Base-by-base conservation (phyloP, 2,888 invertebrate species). In the Sympetrum striolatum region DNA sequence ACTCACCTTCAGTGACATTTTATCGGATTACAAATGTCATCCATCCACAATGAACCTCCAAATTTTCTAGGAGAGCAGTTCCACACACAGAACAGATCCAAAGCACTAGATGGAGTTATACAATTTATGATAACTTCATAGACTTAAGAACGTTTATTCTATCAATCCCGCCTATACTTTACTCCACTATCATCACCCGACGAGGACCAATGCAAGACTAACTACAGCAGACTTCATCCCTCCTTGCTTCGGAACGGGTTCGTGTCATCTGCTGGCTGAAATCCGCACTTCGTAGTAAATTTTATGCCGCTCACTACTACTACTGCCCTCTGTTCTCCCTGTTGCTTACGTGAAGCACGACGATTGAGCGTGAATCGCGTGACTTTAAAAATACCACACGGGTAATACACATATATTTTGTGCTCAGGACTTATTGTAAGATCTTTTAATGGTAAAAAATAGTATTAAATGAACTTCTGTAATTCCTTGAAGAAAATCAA, bases 1-100 rank as follows among this genome's bases (percentile, higher is more conserved):
- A 86, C 86, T 86, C 86, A 86, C 86, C 86, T 86, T 86, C 39
- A 86, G 60, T 8, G 86, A 86, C 86, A 86, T 86, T 86, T 60
- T 86, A n/a, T n/a, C 60, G 60, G 60, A n/a, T 8, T n/a, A 22
- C n/a, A 60, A 86, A 60, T 86, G 58, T 60, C 86, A 86, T 86
- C 37, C 86, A 86, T 60, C 22, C 25, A 86, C 64, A 37, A 22
- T 37, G 37, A 64, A 14, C 4, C 37, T 37, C n/a, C 86, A 39
- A 22, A 35, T 53, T 53, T 18, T 18, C 35, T 18, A 2, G 22
- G 10, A 35, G 35, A 1, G 86, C 22, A 58, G 37, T 60, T 86
- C 58, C 58, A 5, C 60, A 8, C n/a, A 12, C 86, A 64, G 37
- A 60, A 31, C 39, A 18, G 31, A 82, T 39, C 60, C 31, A 25